Conservation (phyloP, 2,888 invertebrate species). For the Chironomus riparius region DNA sequence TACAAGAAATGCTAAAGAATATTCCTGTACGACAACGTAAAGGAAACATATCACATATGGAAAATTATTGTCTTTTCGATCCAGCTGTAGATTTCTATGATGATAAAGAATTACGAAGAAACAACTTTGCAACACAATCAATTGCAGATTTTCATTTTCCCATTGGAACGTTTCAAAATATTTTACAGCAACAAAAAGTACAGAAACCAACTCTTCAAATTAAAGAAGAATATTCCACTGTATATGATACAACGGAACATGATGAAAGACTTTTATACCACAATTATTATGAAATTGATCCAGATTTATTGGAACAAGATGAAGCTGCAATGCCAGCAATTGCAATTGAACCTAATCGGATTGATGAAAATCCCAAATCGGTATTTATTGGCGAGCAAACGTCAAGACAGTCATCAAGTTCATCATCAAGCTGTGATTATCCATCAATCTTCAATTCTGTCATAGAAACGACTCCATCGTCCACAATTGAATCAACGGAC, state of each 20-base stretch:
- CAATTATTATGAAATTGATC: slow-evolving; percentile 23
- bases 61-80: slow-evolving; percentile 43
- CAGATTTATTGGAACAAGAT: slow-evolving; percentile 17
- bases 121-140: not conserved
- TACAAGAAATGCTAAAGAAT: slow-evolving; percentile 35
- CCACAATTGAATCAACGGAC: not conserved
- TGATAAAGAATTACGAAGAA: slow-evolving; percentile 35
- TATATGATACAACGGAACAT: slow-evolving; percentile 18
- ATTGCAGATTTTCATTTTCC: not conserved
- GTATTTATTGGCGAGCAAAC: not conserved
- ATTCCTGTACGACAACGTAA: slow-evolving; percentile 41
- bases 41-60: slow-evolving; percentile 40
- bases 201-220: slow-evolving; percentile 30
- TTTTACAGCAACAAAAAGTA: slow-evolving; percentile 41
- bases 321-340: not conserved
- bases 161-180: slow-evolving; percentile 31
- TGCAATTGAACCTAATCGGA: not conserved
- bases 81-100: slow-evolving; percentile 42
- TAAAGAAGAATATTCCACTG: not conserved
- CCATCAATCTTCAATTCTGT: not conserved
- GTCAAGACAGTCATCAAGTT: slow-evolving; percentile 9
- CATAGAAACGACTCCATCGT: not conserved
- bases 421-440: slow-evolving; percentile 20
- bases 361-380: not conserved
- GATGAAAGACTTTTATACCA: slow-evolving; percentile 8